Evolutionary conservation across 2,888 invertebrate species (phyloP).

Genomic region (Hirtodrosophila histrioides): DNA sequence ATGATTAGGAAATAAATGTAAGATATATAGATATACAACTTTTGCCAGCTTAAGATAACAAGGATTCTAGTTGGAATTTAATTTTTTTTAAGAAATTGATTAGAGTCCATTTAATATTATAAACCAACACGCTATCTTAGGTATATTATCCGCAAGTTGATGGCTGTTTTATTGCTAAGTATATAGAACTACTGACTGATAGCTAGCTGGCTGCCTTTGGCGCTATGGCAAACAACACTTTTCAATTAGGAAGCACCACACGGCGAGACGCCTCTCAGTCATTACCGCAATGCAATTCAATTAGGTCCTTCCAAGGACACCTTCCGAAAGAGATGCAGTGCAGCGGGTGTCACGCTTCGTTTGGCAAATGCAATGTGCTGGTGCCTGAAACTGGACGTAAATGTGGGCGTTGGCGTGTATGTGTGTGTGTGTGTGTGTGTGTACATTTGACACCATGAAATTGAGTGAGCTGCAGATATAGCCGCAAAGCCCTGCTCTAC

Average conservation of each 20-base stretch:
- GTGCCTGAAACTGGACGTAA: constrained; percentile 19
- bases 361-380: constrained; percentile 37
- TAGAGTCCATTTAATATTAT: too few relatives aligned
- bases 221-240: constrained; percentile 43
- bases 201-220: constrained; percentile 29
- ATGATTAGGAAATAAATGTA: too few relatives aligned
- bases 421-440: constrained; percentile 1
- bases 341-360: constrained; percentile 18
- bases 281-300: constrained; percentile 72
- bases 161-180: constrained; percentile 2
- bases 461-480: constrained; percentile 68
- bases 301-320: constrained; percentile 53
- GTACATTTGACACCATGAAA: constrained; percentile 71
- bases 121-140: too few relatives aligned
- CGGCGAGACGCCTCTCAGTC: constrained; percentile 13
- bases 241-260: constrained; percentile 59
- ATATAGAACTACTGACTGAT: constrained; percentile 2
- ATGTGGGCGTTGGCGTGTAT: background rate
- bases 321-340: constrained; percentile 26
- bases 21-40: too few relatives aligned
- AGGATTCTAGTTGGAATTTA: too few relatives aligned
- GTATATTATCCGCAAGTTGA: too few relatives aligned
- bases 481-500: constrained; percentile 13
- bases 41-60: too few relatives aligned
- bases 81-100: too few relatives aligned